Evolutionary conservation across 1,140 invertebrate genomes (phyloP).

Genomic region (Pristionchus pacificus): DNA sequence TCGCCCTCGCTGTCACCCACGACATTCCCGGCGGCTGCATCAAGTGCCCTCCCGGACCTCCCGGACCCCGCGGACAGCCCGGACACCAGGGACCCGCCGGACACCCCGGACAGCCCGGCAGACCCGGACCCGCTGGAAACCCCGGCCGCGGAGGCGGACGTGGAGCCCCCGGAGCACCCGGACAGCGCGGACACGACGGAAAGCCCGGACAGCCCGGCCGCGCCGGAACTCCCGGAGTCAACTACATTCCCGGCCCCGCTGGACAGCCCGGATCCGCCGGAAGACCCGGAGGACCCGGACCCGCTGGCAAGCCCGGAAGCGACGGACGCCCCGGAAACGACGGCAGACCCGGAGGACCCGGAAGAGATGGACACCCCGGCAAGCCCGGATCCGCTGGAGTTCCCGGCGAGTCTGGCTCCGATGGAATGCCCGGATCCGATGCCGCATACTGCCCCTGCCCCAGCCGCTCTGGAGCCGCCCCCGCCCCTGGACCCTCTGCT

Average conservation of each 20-base stretch:
- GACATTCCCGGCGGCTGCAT: constrained; percentile 31
- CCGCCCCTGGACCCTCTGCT: not conserved
- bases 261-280: constrained; percentile 10
- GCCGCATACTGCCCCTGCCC: not conserved
- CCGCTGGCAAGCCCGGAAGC: not conserved
- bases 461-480: not conserved
- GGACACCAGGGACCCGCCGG: not conserved
- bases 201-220: constrained; percentile 3
- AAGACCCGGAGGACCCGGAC: not conserved
- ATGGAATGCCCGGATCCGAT: not conserved
- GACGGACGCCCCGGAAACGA: not conserved
- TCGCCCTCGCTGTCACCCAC: constrained; percentile 25
- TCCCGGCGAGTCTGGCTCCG: constrained; percentile 22
- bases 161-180: not conserved
- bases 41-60: constrained; percentile 25
- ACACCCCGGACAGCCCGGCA: constrained; percentile 8
- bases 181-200: constrained; percentile 2
- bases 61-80: not conserved
- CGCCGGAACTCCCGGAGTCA: not conserved
- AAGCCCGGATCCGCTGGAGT: constrained; percentile 23
- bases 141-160: not conserved
- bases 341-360: constrained; percentile 11
- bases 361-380: constrained; percentile 19
- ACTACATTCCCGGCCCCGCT: not conserved
- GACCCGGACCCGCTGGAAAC: constrained; percentile 6